Percentiles rank a stretch among this genome's conserved stretches.
These are phyloP conservation scores for Onychorhynchus coronatus DNA, from an alignment of 2,113 vertebrate genomes.

Conservation along the genomic window DNA sequence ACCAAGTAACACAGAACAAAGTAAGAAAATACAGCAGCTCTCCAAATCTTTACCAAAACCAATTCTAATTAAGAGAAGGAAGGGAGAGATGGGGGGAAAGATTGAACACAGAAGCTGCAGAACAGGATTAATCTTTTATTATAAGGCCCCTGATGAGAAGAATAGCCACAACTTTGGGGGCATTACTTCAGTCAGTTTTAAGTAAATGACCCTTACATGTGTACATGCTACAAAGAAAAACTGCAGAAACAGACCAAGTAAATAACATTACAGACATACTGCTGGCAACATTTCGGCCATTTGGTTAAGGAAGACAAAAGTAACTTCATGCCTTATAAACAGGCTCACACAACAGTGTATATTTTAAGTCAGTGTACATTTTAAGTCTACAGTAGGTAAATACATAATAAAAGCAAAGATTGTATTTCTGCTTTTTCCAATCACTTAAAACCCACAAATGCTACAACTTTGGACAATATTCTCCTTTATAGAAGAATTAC, in stretches of 20 bases:
- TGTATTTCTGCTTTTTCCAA: neutral
- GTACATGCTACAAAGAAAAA: constrained; percentile 58
- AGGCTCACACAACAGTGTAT: neutral
- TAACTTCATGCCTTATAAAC: constrained; percentile 52
- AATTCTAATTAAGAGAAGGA: neutral
- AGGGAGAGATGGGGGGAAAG: neutral
- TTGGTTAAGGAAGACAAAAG: constrained; percentile 65
- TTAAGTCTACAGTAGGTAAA: neutral
- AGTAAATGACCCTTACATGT: constrained; percentile 38
- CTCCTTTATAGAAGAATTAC: neutral
- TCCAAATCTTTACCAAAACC: neutral
- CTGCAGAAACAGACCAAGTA: constrained; percentile 67
- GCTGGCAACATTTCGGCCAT: constrained; percentile 49
- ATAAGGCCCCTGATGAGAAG: neutral
- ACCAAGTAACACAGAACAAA: neutral
- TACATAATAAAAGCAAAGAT: neutral
- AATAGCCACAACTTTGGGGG: neutral
- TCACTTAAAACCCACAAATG: neutral
- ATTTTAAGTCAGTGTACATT: neutral
- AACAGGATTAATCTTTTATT: neutral
- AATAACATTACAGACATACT: constrained; percentile 79
- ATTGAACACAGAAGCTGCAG: neutral
- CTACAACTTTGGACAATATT: neutral
- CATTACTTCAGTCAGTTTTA: constrained; percentile 19
- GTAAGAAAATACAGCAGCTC: neutral